Percentiles rank a stretch among this genome's conserved stretches.
Evolutionary conservation across 2,888 invertebrate species (phyloP).

Genomic region (Agriotes lineatus): DNA sequence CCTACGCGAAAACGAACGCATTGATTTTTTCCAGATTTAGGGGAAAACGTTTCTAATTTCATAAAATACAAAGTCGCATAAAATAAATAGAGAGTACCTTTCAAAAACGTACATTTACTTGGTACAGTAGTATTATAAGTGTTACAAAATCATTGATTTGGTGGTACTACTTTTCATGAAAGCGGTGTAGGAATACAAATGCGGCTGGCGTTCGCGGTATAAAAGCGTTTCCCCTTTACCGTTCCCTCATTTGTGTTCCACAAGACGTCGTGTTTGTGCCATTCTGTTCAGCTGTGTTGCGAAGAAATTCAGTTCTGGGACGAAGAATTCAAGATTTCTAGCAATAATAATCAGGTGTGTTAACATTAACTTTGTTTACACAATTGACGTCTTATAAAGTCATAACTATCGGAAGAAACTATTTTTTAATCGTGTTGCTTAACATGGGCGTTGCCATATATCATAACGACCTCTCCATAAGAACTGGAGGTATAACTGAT

Average conservation of each 20-base stretch:
- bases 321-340: neutral
- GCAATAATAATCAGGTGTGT: slow-evolving; percentile 42
- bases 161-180: neutral
- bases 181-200: slow-evolving; percentile 55
- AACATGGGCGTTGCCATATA: slow-evolving; percentile 54
- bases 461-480: slow-evolving; percentile 47
- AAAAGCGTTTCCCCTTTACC: slow-evolving; percentile 48
- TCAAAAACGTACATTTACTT: neutral
- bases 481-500: slow-evolving; percentile 71
- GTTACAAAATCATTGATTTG: too few species aligned
- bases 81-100: neutral
- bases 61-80: neutral
- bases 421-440: neutral
- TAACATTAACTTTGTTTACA: slow-evolving; percentile 46
- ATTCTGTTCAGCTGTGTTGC: too few species aligned
- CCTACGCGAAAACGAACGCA: too few species aligned
- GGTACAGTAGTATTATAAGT: too few species aligned
- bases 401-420: neutral
- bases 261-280: too few species aligned
- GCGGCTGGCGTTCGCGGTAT: slow-evolving; percentile 44
- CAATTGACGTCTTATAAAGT: slow-evolving; percentile 18
- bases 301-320: too few species aligned
- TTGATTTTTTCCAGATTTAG: too few species aligned
- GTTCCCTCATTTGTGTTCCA: slow-evolving; percentile 40
- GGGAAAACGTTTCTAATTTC: too few species aligned